Percentiles rank a stretch among this genome's conserved stretches.
These are phyloP conservation scores for Cataglyphis rosenhaueri DNA, from an alignment of 2,888 invertebrate genomes.

Conservation along the genomic window DNA sequence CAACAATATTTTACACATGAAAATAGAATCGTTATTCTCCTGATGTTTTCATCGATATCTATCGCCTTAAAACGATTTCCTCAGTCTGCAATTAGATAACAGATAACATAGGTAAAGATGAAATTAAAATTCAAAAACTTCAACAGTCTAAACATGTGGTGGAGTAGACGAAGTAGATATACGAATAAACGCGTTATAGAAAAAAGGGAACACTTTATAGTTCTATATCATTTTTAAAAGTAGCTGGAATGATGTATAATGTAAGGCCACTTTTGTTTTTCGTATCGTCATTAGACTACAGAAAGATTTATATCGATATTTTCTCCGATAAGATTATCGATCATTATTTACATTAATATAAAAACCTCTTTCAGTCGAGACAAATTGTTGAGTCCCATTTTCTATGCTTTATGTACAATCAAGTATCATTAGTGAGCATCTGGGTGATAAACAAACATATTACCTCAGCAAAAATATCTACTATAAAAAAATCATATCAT, in stretches of 20 bases:
- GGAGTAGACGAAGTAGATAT: constrained; percentile 69
- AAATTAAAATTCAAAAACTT: constrained; percentile 85
- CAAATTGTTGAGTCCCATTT: constrained; percentile 74
- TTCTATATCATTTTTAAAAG: constrained; percentile 65
- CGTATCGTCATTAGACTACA: constrained; percentile 47
- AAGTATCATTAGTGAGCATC: constrained; percentile 58
- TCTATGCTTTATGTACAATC: constrained; percentile 77
- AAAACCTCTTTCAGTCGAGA: constrained; percentile 69
- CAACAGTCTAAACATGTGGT: constrained; percentile 82
- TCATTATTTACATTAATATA: constrained; percentile 75
- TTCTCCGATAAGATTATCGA: constrained; percentile 60
- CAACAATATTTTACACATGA: constrained; percentile 66
- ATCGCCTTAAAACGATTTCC: constrained; percentile 69
- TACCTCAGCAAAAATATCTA: not conserved
- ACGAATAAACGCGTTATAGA: constrained; percentile 71
- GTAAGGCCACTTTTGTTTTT: constrained; percentile 66
- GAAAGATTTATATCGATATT: constrained; percentile 60
- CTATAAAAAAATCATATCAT: not conserved
- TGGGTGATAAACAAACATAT: not conserved
- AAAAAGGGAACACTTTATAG: constrained; percentile 67
- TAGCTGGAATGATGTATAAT: constrained; percentile 69
- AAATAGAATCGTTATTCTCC: constrained; percentile 61
- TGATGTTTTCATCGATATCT: constrained; percentile 58
- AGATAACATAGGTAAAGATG: constrained; percentile 82
- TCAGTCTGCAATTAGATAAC: constrained; percentile 79